Conservation (phyloP, 2,113 vertebrate genomes). For the Stigmatopora argus region DNA sequence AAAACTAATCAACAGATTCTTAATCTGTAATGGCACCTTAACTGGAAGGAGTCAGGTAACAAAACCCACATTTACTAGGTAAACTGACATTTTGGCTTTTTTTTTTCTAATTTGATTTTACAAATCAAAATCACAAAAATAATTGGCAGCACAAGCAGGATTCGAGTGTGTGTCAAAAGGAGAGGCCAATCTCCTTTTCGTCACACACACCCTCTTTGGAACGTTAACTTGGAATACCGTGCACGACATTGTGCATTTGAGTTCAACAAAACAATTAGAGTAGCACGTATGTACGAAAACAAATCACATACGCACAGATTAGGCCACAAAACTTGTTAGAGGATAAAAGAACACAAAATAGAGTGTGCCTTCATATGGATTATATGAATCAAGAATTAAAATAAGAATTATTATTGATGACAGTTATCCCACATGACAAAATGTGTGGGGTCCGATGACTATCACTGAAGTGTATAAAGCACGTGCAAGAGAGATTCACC, state of each 20-base stretch:
- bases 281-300: neutral
- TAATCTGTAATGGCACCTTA: neutral
- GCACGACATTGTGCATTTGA: constrained; percentile 5
- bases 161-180: constrained; percentile 10
- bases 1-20: neutral
- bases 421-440: constrained; percentile 10
- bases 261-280: neutral
- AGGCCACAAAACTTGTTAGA: constrained; percentile 76
- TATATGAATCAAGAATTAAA: constrained; percentile 10
- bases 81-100: neutral
- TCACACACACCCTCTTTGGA: constrained; percentile 70
- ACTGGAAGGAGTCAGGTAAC: neutral
- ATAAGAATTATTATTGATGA: constrained; percentile 31
- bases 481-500: neutral
- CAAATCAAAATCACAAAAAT: constrained; percentile 58
- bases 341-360: constrained; percentile 55
- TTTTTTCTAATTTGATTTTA: constrained; percentile 1
- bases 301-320: constrained; percentile 21
- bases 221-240: constrained; percentile 34
- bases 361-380: constrained; percentile 5
- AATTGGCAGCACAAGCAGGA: constrained; percentile 70
- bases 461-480: neutral
- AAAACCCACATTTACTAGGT: neutral
- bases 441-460: constrained; percentile 15
- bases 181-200: constrained; percentile 71